These are phyloP conservation scores for Paramisgurnus dabryanus DNA, from an alignment of 2,113 vertebrate species.

Conservation along the genomic window DNA sequence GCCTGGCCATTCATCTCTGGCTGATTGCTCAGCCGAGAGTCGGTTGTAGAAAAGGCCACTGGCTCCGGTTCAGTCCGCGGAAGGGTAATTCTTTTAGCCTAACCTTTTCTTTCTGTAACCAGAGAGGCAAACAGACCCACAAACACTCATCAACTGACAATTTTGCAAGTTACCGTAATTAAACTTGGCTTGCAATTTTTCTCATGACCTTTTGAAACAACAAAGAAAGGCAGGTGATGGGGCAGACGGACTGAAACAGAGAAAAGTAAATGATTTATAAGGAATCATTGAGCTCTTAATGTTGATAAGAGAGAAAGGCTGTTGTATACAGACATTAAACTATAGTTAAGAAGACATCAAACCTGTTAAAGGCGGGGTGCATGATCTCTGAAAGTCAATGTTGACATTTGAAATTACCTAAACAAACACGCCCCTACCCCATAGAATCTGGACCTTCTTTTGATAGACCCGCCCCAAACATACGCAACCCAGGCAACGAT, in stretches of 20 bases:
- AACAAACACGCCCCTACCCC: too few species aligned
- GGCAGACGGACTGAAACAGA: conserved; percentile 5
- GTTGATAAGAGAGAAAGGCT: background rate
- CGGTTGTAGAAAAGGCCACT: conserved; percentile 46
- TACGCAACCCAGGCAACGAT: too few species aligned
- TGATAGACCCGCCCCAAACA: too few species aligned
- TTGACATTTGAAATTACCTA: too few species aligned
- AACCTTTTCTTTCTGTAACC: conserved; percentile 50
- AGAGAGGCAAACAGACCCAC: conserved; percentile 24
- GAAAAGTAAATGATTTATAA: conserved; percentile 7
- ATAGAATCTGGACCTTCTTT: too few species aligned
- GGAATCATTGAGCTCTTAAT: too few species aligned
- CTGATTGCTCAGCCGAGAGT: conserved; percentile 29
- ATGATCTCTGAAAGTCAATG: too few species aligned
- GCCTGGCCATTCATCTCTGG: conserved; percentile 14
- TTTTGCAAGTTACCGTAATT: conserved; percentile 38
- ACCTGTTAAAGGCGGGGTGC: too few species aligned
- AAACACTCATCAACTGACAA: conserved; percentile 44
- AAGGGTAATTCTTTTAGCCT: conserved; percentile 48
- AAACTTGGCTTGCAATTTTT: conserved; percentile 35
- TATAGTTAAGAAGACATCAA: too few species aligned
- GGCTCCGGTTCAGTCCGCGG: conserved; percentile 19
- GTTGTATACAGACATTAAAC: too few species aligned
- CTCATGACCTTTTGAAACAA: conserved; percentile 45
- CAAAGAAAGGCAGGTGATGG: conserved; percentile 21